A percentile compares a stretch with the other conserved stretches of the same genome.
Conservation (phyloP, 2,888 invertebrate species). For the Hyposoter dolosus region DNA sequence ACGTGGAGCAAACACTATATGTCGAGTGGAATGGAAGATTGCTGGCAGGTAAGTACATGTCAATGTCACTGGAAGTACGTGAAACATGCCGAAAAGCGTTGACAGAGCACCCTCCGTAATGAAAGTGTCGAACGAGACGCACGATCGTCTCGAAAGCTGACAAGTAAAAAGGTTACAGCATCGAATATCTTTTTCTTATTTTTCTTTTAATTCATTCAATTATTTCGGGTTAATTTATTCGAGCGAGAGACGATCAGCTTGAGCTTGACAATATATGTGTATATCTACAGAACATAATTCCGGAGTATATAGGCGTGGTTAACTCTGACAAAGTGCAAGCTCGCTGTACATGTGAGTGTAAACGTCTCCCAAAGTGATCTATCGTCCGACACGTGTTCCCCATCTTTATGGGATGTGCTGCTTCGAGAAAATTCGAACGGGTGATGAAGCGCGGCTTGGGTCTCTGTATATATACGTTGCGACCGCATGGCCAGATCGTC, state of each 20-base stretch:
- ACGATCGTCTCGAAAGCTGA: constrained; percentile 20
- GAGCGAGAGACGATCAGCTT: constrained; percentile 30
- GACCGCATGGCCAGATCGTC: constrained; percentile 14
- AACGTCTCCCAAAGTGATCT: constrained; percentile 71
- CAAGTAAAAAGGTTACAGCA: constrained; percentile 1
- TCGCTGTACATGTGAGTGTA: constrained; percentile 57
- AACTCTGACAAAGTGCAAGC: constrained; percentile 77
- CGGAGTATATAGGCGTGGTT: constrained; percentile 75
- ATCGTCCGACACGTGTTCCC: constrained; percentile 77
- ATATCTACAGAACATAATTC: constrained; percentile 65
- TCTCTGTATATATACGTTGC: background rate
- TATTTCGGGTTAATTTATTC: constrained; percentile 33
- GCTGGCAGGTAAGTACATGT: constrained; percentile 39
- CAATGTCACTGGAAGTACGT: constrained; percentile 45
- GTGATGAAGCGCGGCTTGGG: constrained; percentile 57
- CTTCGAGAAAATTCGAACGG: constrained; percentile 67
- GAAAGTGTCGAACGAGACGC: constrained; percentile 44
- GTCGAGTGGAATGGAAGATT: constrained; percentile 31
- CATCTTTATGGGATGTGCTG: constrained; percentile 68
- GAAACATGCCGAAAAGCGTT: constrained; percentile 64
- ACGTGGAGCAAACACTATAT: constrained; percentile 61
- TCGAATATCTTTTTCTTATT: background rate
- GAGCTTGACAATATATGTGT: constrained; percentile 4
- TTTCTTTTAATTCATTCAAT: constrained; percentile 22
- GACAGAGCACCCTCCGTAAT: constrained; percentile 7